Evolutionary conservation across 2,888 invertebrate genomes (phyloP).

Genomic region (Copidosoma aretas): DNA sequence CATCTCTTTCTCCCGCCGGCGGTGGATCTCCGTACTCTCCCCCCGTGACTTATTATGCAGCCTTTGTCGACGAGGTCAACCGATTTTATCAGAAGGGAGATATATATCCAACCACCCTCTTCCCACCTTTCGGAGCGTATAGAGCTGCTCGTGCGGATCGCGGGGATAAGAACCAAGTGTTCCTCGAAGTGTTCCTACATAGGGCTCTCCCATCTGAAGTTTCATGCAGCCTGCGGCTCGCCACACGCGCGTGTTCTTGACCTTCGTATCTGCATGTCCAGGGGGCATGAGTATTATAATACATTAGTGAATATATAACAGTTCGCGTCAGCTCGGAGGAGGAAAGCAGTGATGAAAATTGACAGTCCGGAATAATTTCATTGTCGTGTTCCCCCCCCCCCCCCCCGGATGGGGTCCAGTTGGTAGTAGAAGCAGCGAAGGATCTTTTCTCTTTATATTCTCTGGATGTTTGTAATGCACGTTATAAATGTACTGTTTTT

Average conservation of each 20-base stretch:
- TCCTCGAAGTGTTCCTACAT: too few relatives aligned
- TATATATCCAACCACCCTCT: too few relatives aligned
- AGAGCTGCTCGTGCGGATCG: too few relatives aligned
- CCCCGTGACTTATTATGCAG: too few relatives aligned
- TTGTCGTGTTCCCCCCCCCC: not conserved
- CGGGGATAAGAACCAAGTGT: too few relatives aligned
- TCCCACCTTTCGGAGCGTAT: too few relatives aligned
- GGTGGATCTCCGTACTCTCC: too few relatives aligned
- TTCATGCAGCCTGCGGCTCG: not conserved
- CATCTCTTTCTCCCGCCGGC: too few relatives aligned
- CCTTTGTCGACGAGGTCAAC: too few relatives aligned
- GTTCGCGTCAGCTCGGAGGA: not conserved
- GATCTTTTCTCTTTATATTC: not conserved
- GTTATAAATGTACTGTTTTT: not conserved
- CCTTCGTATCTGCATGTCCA: not conserved
- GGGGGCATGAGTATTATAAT: not conserved
- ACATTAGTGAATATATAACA: too few relatives aligned
- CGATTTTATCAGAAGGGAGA: too few relatives aligned
- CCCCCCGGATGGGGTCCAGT: too few relatives aligned
- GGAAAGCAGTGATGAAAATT: not conserved
- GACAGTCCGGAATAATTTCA: not conserved
- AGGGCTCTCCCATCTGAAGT: not conserved
- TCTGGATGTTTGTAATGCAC: not conserved
- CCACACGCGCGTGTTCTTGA: not conserved
- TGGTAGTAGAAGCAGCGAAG: not conserved